Evolutionary conservation across 64 coral and sea anemone species (phyloP).

Genomic region (Pocillopora verrucosa): DNA sequence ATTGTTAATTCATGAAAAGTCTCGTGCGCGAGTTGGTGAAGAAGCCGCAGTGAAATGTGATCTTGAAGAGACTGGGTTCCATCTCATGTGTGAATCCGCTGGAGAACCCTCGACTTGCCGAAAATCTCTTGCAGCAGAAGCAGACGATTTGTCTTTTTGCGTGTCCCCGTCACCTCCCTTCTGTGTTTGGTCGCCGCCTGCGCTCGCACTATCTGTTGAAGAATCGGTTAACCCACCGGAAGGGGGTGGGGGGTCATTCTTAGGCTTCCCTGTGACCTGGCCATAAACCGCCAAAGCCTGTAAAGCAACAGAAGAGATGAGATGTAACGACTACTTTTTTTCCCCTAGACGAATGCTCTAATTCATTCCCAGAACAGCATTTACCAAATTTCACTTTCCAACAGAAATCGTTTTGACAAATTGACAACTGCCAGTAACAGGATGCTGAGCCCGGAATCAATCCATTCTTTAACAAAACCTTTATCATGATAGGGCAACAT

Average conservation of each 20-base stretch:
- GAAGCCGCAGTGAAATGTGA: constrained; percentile 65
- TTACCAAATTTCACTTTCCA: no score
- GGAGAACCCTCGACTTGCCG: neutral
- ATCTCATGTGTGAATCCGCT: constrained; percentile 25
- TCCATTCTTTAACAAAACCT: no score
- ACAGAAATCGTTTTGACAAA: no score
- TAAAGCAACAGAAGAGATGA: neutral
- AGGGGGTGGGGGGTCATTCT: constrained; percentile 7
- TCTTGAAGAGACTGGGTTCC: neutral
- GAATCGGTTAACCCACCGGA: constrained; percentile 3
- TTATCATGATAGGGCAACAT: no score
- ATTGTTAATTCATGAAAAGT: constrained; percentile 10
- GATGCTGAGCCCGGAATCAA: no score
- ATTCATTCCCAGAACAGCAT: no score
- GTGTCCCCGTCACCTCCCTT: neutral
- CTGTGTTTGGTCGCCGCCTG: neutral
- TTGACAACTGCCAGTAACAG: no score
- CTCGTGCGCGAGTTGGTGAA: constrained; percentile 62
- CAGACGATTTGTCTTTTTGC: neutral
- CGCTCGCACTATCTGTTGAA: neutral
- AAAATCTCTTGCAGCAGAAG: neutral
- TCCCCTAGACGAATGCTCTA: no score
- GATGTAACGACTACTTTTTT: neutral
- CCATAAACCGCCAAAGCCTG: constrained; percentile 79
- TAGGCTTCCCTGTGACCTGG: constrained; percentile 34